Percentiles rank a stretch among this genome's conserved stretches.
These are phyloP conservation scores for Nomada ferruginata DNA, from an alignment of 2,888 invertebrate genomes.

Conservation along the genomic window DNA sequence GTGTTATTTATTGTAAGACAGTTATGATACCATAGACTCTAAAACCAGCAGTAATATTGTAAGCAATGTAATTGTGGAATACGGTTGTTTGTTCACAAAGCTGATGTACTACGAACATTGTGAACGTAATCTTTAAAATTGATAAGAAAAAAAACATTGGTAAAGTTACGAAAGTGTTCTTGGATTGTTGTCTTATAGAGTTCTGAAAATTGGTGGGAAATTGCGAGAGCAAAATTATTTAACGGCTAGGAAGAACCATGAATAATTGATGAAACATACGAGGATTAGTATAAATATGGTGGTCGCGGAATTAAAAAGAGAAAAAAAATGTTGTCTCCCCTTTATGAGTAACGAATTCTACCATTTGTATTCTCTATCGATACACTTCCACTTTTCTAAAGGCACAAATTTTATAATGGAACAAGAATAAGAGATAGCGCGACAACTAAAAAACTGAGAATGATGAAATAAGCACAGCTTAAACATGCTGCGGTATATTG, in stretches of 20 bases:
- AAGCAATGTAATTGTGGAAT: slow-evolving; percentile 63
- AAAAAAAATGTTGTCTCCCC: slow-evolving; percentile 46
- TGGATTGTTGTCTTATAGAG: slow-evolving; percentile 48
- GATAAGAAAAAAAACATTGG: slow-evolving; percentile 2
- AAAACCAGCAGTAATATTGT: slow-evolving; percentile 62
- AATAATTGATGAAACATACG: slow-evolving; percentile 20
- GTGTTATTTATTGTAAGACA: slow-evolving; percentile 66
- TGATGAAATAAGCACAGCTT: slow-evolving; percentile 44
- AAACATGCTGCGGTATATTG: slow-evolving; percentile 27
- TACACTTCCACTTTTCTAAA: slow-evolving; percentile 71
- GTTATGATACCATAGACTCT: slow-evolving; percentile 61
- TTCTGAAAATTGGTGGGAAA: slow-evolving; percentile 23
- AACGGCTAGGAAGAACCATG: slow-evolving; percentile 22
- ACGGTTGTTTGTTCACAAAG: slow-evolving; percentile 67
- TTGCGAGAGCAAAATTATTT: slow-evolving; percentile 1
- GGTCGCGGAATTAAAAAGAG: slow-evolving; percentile 21
- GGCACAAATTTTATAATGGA: slow-evolving; percentile 72
- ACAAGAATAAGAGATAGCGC: slow-evolving; percentile 44
- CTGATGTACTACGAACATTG: slow-evolving; percentile 47
- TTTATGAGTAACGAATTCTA: slow-evolving; percentile 60
- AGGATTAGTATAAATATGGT: slow-evolving; percentile 55
- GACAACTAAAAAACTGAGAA: slow-evolving; percentile 43
- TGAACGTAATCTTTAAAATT: slow-evolving; percentile 46
- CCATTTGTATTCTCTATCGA: slow-evolving; percentile 68
- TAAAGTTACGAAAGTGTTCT: slow-evolving; percentile 42